Conservation (phyloP, 2,797 vertebrate species). For the Coregonus sp. region DNA sequence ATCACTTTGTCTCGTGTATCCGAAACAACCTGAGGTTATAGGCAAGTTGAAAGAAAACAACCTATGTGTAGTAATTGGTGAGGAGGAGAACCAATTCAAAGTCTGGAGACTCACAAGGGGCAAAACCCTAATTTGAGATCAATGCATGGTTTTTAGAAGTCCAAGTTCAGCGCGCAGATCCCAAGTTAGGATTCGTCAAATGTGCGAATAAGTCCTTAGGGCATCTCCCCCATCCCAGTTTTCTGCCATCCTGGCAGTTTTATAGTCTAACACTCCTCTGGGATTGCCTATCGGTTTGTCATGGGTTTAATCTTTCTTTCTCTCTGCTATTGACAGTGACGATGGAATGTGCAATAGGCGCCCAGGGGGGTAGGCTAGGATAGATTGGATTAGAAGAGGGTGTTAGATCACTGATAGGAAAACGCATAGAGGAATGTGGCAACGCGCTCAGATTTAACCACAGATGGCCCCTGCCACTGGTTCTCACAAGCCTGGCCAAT, state of each 20-base stretch:
- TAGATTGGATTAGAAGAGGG: constrained; percentile 8
- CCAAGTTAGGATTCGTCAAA: neutral
- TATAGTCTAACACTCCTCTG: neutral
- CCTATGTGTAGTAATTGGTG: neutral
- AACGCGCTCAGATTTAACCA: constrained; percentile 72
- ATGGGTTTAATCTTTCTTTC: constrained; percentile 1
- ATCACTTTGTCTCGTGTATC: too few species aligned
- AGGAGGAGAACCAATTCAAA: neutral
- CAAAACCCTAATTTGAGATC: neutral
- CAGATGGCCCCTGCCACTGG: constrained; percentile 65
- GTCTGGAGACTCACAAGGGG: neutral
- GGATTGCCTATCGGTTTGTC: neutral
- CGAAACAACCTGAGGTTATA: too few species aligned
- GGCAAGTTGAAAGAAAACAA: neutral
- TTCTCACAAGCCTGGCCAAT: constrained; percentile 72
- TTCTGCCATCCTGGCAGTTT: neutral
- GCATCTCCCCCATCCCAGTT: neutral
- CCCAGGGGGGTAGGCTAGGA: constrained; percentile 52
- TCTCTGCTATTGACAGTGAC: constrained; percentile 60
- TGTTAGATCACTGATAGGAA: constrained; percentile 70
- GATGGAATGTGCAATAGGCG: constrained; percentile 65
- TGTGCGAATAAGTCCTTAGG: neutral
- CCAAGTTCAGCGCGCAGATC: neutral
- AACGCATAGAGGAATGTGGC: constrained; percentile 72
- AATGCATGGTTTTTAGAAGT: neutral